A percentile compares a stretch with the other conserved stretches of the same genome.
Evolutionary conservation across 2,113 vertebrate genomes (phyloP).

Genomic region (Pelvicachromis taeniatus): DNA sequence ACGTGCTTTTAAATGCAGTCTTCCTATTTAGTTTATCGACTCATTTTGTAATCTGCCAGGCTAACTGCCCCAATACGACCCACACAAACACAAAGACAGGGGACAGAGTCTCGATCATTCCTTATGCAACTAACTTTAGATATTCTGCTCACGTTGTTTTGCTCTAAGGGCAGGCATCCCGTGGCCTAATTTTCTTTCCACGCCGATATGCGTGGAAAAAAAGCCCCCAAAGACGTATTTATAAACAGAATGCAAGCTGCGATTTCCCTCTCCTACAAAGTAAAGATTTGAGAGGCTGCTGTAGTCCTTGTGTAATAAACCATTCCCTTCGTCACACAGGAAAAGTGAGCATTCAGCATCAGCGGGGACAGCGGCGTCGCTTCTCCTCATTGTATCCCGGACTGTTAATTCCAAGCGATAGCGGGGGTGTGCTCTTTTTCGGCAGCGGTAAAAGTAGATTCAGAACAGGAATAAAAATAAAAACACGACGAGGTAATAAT

Average conservation of each 20-base stretch:
- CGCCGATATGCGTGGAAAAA: neutral
- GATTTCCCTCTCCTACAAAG: neutral
- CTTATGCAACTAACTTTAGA: conserved; percentile 14
- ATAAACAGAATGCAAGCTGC: neutral
- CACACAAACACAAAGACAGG: neutral
- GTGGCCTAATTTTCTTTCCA: neutral
- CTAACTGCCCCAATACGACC: neutral
- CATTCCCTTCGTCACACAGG: neutral
- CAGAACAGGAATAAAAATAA: neutral
- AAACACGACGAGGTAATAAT: accelerated
- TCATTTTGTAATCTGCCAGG: neutral
- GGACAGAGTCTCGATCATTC: neutral
- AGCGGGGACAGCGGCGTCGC: conserved; percentile 58
- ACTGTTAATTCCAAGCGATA: conserved; percentile 27
- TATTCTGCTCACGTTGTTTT: conserved; percentile 21
- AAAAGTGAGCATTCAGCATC: conserved; percentile 66
- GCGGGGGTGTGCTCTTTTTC: neutral
- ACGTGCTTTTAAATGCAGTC: neutral
- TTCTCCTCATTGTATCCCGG: conserved; percentile 65
- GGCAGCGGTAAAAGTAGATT: neutral
- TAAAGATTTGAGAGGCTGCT: neutral
- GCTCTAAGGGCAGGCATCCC: neutral
- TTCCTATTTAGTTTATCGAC: neutral
- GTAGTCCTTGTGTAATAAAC: neutral
- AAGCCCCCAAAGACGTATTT: neutral